Conservation (phyloP, 2,113 vertebrate genomes). For the Hipposideros armiger region DNA sequence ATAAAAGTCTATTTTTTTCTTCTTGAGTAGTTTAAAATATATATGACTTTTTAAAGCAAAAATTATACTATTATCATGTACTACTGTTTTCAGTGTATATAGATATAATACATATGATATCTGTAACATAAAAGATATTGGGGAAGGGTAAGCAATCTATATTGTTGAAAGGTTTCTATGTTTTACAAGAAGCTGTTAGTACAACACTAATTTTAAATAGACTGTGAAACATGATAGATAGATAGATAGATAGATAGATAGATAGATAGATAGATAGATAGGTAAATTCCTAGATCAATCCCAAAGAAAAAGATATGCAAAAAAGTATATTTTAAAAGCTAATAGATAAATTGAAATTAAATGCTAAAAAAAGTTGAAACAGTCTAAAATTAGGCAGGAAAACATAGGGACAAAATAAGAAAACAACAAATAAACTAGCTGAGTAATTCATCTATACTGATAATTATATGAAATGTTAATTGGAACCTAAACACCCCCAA, state of each 20-base stretch:
- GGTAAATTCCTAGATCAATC: not conserved
- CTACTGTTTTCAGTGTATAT: not conserved
- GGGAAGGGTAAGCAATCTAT: not conserved
- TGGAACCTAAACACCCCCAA: not conserved
- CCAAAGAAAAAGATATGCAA: not conserved
- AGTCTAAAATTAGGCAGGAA: not conserved
- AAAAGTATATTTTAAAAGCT: not conserved
- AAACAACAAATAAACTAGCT: constrained; percentile 19
- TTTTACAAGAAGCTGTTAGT: not conserved
- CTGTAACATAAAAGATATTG: not conserved
- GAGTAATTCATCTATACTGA: not conserved
- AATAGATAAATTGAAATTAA: not conserved
- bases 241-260: no score
- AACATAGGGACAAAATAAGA: not conserved
- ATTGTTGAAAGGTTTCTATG: not conserved
- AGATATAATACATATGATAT: not conserved
- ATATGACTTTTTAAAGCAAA: not conserved
- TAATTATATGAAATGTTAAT: not conserved
- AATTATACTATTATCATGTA: not conserved
- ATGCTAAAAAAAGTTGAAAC: constrained; percentile 3
- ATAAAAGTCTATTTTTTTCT: not conserved
- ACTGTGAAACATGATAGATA: not conserved
- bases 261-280: not conserved
- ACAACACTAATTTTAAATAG: not conserved
- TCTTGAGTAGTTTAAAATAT: not conserved